These are phyloP conservation scores for Drosophila chauvacae DNA, from an alignment of 1,140 invertebrate species.

Conservation along the genomic window DNA sequence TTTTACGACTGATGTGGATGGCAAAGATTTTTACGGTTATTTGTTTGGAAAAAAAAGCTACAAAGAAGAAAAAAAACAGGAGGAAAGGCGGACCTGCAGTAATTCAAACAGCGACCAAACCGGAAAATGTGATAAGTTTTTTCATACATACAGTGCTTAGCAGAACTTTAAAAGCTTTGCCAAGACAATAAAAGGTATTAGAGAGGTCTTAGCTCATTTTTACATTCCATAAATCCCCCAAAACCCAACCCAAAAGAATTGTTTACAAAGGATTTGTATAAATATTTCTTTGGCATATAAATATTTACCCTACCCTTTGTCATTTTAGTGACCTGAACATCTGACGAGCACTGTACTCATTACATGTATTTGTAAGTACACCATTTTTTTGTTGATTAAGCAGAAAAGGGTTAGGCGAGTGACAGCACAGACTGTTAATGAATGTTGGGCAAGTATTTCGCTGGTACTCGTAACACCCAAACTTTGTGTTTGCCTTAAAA, in stretches of 20 bases:
- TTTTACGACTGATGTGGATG: conserved; percentile 71
- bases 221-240: too few species aligned
- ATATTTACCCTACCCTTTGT: background rate
- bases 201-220: too few species aligned
- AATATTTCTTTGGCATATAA: background rate
- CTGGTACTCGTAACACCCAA: conserved; percentile 17
- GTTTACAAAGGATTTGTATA: background rate
- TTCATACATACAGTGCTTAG: conserved; percentile 38
- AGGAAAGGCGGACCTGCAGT: conserved; percentile 51
- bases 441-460: conserved; percentile 42
- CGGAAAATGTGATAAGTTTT: conserved; percentile 64
- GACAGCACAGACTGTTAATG: conserved; percentile 40
- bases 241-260: too few species aligned
- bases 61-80: conserved; percentile 8
- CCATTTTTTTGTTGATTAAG: conserved; percentile 51
- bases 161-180: conserved; percentile 1
- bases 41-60: conserved; percentile 44
- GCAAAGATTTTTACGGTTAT: conserved; percentile 77
- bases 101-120: conserved; percentile 66
- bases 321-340: background rate
- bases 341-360: conserved; percentile 8
- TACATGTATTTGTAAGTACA: conserved; percentile 40
- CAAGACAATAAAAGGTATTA: conserved; percentile 14
- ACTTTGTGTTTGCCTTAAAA: conserved; percentile 21
- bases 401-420: conserved; percentile 45